Conservation (phyloP, 2,113 vertebrate genomes). For the Apistogramma diplotaenia region DNA sequence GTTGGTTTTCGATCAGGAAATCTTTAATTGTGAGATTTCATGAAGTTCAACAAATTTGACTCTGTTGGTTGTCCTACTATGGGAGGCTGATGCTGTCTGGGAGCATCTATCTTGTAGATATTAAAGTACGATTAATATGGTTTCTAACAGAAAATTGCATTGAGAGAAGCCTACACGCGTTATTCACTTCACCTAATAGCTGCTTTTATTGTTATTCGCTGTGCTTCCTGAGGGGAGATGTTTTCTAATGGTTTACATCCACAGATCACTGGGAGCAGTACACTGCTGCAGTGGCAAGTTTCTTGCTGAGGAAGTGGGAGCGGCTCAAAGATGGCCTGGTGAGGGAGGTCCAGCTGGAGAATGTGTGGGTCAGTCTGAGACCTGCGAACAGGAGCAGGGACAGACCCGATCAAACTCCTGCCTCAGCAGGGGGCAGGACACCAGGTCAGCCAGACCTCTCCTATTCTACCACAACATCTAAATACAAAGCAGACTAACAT, state of each 20-base stretch:
- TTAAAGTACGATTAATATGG: neutral
- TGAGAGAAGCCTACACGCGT: neutral
- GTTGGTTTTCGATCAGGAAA: neutral
- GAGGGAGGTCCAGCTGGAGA: conserved; percentile 57
- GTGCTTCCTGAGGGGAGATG: neutral
- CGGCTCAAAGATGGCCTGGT: conserved; percentile 27
- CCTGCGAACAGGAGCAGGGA: conserved; percentile 61
- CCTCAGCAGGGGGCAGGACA: neutral
- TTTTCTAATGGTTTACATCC: neutral
- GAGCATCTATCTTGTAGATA: neutral
- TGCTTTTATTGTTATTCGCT: too few species aligned
- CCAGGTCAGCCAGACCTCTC: conserved; percentile 12
- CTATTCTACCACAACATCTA: neutral
- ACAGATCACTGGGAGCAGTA: conserved; percentile 77
- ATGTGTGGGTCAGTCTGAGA: conserved; percentile 75
- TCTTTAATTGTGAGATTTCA: neutral
- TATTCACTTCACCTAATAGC: neutral
- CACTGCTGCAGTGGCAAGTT: conserved; percentile 45
- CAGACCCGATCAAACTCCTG: conserved; percentile 55
- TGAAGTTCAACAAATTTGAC: neutral
- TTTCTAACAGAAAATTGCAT: neutral
- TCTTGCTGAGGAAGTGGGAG: conserved; percentile 58
- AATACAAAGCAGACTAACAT: neutral
- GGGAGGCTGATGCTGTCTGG: neutral
- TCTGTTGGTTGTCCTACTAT: accelerated